These are phyloP conservation scores for Heptascelio sp. DNA, from an alignment of 2,888 invertebrate species.

Conservation along the genomic window DNA sequence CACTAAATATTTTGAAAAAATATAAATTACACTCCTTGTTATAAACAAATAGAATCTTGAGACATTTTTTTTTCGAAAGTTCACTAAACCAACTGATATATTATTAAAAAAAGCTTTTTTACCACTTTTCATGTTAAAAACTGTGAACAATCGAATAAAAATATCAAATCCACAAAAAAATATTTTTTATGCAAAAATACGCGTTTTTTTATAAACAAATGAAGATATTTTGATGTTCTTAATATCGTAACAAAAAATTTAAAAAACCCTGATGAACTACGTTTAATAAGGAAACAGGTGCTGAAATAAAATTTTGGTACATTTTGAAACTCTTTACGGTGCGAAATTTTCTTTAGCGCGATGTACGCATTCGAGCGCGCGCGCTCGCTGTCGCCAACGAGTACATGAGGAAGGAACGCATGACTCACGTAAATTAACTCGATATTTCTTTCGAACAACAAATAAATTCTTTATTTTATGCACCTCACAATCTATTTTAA, in stretches of 20 bases:
- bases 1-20: constrained; percentile 20
- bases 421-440: constrained; percentile 1
- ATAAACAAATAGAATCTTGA: constrained; percentile 23
- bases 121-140: constrained; percentile 26
- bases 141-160: constrained; percentile 13
- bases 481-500: neutral
- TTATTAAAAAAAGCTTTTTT: constrained; percentile 37
- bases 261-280: constrained; percentile 27
- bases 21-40: constrained; percentile 16
- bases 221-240: constrained; percentile 25
- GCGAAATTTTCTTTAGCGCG: constrained; percentile 25
- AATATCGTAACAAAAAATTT: constrained; percentile 17
- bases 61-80: constrained; percentile 9
- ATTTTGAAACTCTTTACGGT: constrained; percentile 7
- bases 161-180: constrained; percentile 24
- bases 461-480: constrained; percentile 1
- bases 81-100: constrained; percentile 15
- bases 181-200: constrained; percentile 29
- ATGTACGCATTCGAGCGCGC: neutral
- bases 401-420: constrained; percentile 10
- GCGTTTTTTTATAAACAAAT: constrained; percentile 37
- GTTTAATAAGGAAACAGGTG: constrained; percentile 19
- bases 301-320: constrained; percentile 30
- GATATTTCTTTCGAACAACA: neutral
- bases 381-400: neutral